phyloP scores from a whole-genome alignment of 2,888 invertebrate genomes.

The Monopis laevigella region DNA sequence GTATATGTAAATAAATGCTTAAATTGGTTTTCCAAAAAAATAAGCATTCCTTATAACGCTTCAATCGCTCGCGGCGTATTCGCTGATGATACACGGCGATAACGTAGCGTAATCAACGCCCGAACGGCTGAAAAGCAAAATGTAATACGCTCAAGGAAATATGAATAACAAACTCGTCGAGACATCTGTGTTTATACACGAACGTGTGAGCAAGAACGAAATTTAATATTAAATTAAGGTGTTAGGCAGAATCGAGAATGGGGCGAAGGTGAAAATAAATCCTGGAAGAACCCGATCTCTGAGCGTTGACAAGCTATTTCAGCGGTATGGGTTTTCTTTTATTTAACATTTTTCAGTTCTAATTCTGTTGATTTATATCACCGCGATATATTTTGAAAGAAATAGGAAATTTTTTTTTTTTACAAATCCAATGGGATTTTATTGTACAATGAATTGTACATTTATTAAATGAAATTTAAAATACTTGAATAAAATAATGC shows the following conservation, averaged over 20 bases:
- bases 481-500: no score
- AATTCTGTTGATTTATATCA: no score
- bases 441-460: no score
- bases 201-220: slow-evolving; percentile 41
- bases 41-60: no score
- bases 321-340: no score
- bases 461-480: no score
- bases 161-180: slow-evolving; percentile 56
- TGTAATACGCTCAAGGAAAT: slow-evolving; percentile 42
- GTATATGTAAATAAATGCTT: no score
- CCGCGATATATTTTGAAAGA: no score
- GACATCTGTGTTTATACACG: slow-evolving; percentile 50
- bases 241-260: slow-evolving; percentile 59
- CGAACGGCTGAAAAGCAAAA: slow-evolving; percentile 21
- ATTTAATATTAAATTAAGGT: slow-evolving; percentile 67
- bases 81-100: slow-evolving; percentile 23
- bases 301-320: slow-evolving; percentile 48
- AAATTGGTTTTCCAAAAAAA: no score
- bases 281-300: slow-evolving; percentile 35
- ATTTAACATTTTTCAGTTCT: no score
- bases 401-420: no score
- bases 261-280: slow-evolving; percentile 58
- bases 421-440: no score
- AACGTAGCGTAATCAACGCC: slow-evolving; percentile 29
- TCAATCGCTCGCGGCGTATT: slow-evolving; percentile 8